Percentiles rank a stretch among this genome's conserved stretches.
phyloP scores from a whole-genome alignment of 2,113 vertebrate species.

The Psammodynastes pulverulentus region DNA sequence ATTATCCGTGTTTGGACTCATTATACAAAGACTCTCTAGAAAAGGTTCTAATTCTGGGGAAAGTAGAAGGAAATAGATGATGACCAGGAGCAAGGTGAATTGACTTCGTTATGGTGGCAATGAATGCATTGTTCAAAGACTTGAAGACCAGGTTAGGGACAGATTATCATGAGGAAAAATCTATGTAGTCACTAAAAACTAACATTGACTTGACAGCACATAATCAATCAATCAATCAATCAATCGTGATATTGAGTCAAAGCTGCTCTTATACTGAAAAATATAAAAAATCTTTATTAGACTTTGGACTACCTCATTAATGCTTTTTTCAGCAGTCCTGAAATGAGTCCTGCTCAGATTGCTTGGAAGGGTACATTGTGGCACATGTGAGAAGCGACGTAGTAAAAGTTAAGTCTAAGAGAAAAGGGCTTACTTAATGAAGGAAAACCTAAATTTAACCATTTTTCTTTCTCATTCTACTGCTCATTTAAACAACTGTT shows the following conservation, averaged over 20 bases:
- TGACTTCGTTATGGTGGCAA: not conserved
- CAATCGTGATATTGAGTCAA: too few relatives aligned
- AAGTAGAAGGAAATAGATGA: not conserved
- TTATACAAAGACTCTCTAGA: not conserved
- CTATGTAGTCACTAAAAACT: not conserved
- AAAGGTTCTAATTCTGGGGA: not conserved
- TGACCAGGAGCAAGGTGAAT: not conserved
- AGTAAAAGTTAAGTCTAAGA: not conserved
- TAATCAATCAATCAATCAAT: too few relatives aligned
- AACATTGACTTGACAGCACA: too few relatives aligned
- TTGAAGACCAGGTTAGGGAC: not conserved
- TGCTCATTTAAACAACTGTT: not conserved
- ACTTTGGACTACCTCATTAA: not conserved
- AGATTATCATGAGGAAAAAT: not conserved
- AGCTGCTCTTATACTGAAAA: too few relatives aligned
- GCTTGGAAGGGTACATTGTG: not conserved
- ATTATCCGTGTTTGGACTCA: not conserved
- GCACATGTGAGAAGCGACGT: not conserved
- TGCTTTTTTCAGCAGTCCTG: not conserved
- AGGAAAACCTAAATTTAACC: not conserved
- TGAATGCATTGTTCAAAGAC: not conserved
- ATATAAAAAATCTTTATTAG: not conserved
- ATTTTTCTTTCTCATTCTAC: not conserved
- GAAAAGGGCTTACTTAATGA: not conserved
- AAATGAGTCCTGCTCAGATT: not conserved